Evolutionary conservation across 2,113 vertebrate species (phyloP).

Genomic region (Halcyon malimbica): DNA sequence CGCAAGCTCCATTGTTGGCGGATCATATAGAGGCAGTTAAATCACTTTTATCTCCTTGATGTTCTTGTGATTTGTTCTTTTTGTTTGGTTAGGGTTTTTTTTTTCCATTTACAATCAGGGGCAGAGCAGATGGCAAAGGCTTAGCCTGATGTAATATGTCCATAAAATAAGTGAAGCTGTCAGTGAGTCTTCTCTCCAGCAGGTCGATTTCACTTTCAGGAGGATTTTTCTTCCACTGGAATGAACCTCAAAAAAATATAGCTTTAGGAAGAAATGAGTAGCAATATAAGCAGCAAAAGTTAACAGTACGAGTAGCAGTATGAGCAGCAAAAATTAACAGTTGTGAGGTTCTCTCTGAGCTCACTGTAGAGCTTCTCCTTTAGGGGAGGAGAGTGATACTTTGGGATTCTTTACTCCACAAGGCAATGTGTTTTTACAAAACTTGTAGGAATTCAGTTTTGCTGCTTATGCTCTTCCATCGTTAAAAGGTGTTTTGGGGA

Average conservation of each 20-base stretch:
- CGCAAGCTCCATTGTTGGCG: slow-evolving; percentile 17
- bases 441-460: neutral
- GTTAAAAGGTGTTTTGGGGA: neutral
- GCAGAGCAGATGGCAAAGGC: slow-evolving; percentile 65
- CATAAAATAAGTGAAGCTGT: slow-evolving; percentile 47
- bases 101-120: slow-evolving; percentile 12
- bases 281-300: neutral
- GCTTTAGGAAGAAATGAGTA: neutral
- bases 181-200: slow-evolving; percentile 15
- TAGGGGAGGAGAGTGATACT: neutral
- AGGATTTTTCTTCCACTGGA: slow-evolving; percentile 14
- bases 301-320: neutral
- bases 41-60: slow-evolving; percentile 61
- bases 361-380: neutral
- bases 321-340: neutral
- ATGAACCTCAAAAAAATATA: neutral
- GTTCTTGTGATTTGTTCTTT: slow-evolving; percentile 38
- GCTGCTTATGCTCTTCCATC: neutral
- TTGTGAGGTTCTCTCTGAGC: neutral
- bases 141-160: slow-evolving; percentile 46
- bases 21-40: slow-evolving; percentile 35
- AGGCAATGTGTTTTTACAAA: neutral
- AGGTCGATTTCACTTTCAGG: slow-evolving; percentile 17
- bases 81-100: neutral
- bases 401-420: neutral